Conservation (phyloP, 2,888 invertebrate genomes). For the Drosophila fungiperda region DNA sequence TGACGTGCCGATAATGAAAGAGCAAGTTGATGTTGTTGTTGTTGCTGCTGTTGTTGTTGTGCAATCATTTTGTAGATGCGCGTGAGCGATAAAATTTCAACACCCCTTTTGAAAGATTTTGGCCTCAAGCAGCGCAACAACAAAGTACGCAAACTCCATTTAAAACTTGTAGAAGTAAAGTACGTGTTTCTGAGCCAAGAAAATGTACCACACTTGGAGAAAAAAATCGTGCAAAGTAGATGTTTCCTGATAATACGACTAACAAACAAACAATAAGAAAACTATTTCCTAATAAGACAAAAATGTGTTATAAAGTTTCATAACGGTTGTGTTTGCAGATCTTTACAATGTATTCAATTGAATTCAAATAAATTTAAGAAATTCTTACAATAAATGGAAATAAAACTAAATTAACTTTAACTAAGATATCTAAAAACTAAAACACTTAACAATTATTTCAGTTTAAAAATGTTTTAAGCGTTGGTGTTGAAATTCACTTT, state of each 20-base stretch:
- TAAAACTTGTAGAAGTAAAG: conserved; percentile 18
- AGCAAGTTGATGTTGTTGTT: conserved; percentile 45
- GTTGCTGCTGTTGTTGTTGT: conserved; percentile 43
- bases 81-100: conserved; percentile 66
- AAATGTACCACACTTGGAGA: conserved; percentile 6
- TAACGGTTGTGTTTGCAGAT: not conserved
- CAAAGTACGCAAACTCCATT: conserved; percentile 24
- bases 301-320: not conserved
- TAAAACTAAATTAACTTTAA: not conserved
- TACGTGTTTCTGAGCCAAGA: conserved; percentile 24
- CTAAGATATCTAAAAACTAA: not conserved
- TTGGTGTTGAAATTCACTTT: not conserved
- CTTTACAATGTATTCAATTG: not conserved
- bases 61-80: conserved; percentile 67
- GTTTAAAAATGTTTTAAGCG: not conserved
- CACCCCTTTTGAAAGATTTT: conserved; percentile 46
- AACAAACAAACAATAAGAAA: not conserved
- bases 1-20: conserved; percentile 68
- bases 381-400: not conserved
- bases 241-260: not conserved
- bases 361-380: not conserved
- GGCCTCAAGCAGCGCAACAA: conserved; percentile 13
- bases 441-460: not conserved
- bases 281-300: not conserved
- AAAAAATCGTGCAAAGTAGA: not conserved